Conservation (phyloP, 2,888 invertebrate species). For the Allygus modestus region DNA sequence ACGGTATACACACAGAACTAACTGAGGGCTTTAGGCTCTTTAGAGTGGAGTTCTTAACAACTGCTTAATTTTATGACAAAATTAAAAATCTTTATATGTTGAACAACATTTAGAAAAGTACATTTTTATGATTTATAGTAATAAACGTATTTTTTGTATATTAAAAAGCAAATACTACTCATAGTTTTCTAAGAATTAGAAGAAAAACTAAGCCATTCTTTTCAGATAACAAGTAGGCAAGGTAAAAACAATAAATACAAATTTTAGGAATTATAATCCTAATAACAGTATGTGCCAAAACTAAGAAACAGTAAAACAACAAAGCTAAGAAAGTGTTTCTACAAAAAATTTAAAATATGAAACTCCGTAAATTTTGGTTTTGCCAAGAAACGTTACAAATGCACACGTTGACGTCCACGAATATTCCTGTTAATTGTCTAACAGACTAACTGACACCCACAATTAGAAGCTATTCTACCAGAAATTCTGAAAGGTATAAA, state of each 20-base stretch:
- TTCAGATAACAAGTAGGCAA: too few species aligned
- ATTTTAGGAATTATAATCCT: not conserved
- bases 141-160: not conserved
- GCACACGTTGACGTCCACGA: not conserved
- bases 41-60: not conserved
- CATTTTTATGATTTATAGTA: not conserved
- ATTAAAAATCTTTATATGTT: not conserved
- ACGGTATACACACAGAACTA: not conserved
- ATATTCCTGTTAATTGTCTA: not conserved
- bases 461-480: conserved; percentile 17
- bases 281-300: not conserved
- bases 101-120: not conserved
- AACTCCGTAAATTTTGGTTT: not conserved
- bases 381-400: not conserved
- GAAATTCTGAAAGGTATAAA: not conserved
- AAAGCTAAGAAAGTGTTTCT: not conserved
- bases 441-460: not conserved
- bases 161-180: not conserved
- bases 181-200: not conserved
- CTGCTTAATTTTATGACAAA: not conserved
- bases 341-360: not conserved
- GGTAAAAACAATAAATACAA: not conserved
- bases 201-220: not conserved
- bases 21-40: not conserved
- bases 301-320: not conserved